Evolutionary conservation across 2,888 invertebrate species (phyloP).

Genomic region (Rhogogaster chlorosoma): DNA sequence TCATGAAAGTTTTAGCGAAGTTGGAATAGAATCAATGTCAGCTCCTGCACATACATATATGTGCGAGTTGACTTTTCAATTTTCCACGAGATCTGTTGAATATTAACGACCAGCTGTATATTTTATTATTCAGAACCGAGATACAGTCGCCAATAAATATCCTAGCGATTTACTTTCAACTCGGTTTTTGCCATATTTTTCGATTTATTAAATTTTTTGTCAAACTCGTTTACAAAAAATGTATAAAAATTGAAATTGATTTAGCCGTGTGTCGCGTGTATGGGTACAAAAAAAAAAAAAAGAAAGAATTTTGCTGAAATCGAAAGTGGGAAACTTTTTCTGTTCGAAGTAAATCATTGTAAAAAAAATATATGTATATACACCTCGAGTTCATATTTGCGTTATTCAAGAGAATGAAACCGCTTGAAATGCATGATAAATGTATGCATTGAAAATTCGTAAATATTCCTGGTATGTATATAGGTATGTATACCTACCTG

Average conservation of each 20-base stretch:
- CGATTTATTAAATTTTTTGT: not conserved
- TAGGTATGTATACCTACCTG: not conserved
- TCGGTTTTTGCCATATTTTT: not conserved
- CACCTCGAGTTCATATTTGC: not conserved
- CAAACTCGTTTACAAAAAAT: not conserved
- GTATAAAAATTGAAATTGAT: not conserved
- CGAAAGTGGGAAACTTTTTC: not conserved
- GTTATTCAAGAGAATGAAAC: not conserved
- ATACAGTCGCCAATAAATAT: not conserved
- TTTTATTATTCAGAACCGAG: not conserved
- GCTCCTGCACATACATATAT: not conserved
- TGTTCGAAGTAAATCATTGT: not conserved
- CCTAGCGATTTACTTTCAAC: not conserved
- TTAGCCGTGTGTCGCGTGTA: not conserved
- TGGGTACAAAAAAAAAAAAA: not conserved
- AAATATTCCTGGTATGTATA: not conserved
- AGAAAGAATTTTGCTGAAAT: not conserved
- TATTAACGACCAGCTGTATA: not conserved
- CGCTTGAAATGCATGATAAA: not conserved
- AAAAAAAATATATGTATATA: not conserved
- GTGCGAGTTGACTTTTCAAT: not conserved
- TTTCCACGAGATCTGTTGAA: not conserved
- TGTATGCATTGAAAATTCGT: not conserved
- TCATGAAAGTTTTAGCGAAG: not conserved
- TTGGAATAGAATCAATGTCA: not conserved